Percentiles rank a stretch among this genome's conserved stretches.
phyloP scores from a whole-genome alignment of 2,888 invertebrate genomes.

The Hyalella azteca region DNA sequence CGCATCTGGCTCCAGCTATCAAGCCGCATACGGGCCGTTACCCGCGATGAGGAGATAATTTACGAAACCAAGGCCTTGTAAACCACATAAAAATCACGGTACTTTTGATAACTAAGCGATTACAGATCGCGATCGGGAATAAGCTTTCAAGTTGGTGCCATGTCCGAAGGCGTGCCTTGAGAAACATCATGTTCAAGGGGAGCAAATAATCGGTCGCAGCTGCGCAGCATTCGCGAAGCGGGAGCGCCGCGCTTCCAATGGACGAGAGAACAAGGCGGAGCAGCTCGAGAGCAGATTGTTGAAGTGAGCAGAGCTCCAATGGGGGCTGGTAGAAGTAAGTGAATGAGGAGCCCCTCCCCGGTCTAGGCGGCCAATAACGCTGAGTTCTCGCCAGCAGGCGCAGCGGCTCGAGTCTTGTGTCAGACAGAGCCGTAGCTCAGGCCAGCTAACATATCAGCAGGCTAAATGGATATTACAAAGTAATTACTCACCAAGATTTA shows the following conservation, averaged over 20 bases:
- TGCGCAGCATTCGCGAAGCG: conserved; percentile 56
- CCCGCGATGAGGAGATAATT: conserved; percentile 27
- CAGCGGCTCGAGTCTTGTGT: conserved; percentile 5
- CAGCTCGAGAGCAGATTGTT: conserved; percentile 38
- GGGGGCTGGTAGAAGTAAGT: conserved; percentile 39
- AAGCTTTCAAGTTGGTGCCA: conserved; percentile 16
- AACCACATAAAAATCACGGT: conserved; percentile 32
- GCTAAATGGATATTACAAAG: conserved; percentile 59
- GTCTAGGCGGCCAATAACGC: conserved; percentile 46
- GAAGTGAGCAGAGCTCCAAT: conserved; percentile 21
- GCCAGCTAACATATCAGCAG: conserved; percentile 59
- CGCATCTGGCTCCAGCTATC: not conserved
- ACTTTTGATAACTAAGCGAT: conserved; percentile 24
- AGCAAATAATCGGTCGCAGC: conserved; percentile 57
- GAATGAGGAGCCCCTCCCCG: conserved; percentile 44
- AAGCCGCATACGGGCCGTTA: not conserved
- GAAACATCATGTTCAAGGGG: conserved; percentile 49
- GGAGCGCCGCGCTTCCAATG: conserved; percentile 42
- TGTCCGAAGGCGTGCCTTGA: conserved; percentile 1
- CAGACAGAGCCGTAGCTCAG: conserved; percentile 59
- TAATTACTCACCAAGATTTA: conserved; percentile 59
- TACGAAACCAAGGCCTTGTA: conserved; percentile 2
- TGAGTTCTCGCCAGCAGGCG: not conserved
- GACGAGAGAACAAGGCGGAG: conserved; percentile 18
- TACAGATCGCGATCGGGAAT: conserved; percentile 11